These are phyloP conservation scores for Chrysomallon squamiferum DNA, from an alignment of 1,140 invertebrate genomes.

Conservation along the genomic window DNA sequence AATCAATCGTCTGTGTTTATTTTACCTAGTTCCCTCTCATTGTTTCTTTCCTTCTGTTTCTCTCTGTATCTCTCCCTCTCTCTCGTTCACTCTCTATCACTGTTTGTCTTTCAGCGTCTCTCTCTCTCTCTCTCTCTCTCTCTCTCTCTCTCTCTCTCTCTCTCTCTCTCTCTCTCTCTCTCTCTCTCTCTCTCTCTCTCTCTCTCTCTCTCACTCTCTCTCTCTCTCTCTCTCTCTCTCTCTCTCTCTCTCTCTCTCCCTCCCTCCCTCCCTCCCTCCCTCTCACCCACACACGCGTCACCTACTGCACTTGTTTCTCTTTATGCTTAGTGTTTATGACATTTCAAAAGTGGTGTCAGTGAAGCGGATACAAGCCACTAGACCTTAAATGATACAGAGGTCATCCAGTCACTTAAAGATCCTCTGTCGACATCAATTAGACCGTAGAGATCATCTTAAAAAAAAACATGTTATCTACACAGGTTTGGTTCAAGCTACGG, in stretches of 20 bases:
- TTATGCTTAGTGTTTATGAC: too few relatives aligned
- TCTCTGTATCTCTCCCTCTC: neutral
- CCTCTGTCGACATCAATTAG: too few relatives aligned
- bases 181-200: neutral
- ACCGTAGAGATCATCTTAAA: too few relatives aligned
- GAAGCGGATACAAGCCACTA: too few relatives aligned
- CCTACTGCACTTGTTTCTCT: neutral
- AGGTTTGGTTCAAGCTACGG: too few relatives aligned
- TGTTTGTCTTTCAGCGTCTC: neutral
- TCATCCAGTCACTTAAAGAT: too few relatives aligned
- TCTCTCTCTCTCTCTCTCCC: neutral
- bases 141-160: neutral
- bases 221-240: neutral
- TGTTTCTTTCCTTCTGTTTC: neutral
- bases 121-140: slow-evolving; percentile 1
- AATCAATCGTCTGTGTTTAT: too few relatives aligned
- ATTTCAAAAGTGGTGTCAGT: too few relatives aligned
- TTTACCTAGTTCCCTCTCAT: neutral
- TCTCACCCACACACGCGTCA: neutral
- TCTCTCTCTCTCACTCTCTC: neutral
- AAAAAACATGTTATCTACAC: too few relatives aligned
- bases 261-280: neutral
- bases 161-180: neutral
- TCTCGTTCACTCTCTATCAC: neutral
- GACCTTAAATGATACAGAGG: too few relatives aligned